Evolutionary conservation across 2,113 vertebrate species (phyloP), one percentile per base, ranked within the genome.

Genomic region (Lichenostomus cassidix): DNA sequence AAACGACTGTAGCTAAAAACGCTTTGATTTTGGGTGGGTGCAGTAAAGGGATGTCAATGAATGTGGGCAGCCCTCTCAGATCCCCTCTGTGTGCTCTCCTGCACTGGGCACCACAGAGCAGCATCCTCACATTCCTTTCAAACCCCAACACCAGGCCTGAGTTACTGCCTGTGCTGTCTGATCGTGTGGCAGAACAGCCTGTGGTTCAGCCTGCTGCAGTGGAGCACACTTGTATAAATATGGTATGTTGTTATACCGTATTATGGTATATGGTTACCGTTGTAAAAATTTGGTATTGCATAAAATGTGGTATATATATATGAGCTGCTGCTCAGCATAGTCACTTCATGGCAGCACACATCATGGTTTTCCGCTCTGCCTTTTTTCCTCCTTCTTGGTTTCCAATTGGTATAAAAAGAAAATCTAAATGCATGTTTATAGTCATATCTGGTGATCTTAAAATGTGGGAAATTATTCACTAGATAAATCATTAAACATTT

Each of bases 151-250:
- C 21, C 28, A 49, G 20, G 24, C 50, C 9, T 62, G 12, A 47
- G 41, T n/a, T 69, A 5, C 23, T 55, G 23, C 12, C 0, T 39
- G 24, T 56, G n/a, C 55, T 1, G 0, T 10, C 71, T 53, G 33
- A 27, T 28, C 23, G 2, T 0, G 0, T 49, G 53, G 35, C 31
- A 71, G 25, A 59, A 10, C 2, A 2, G 22, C 24, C 64, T 56
- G 18, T 17, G 49, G n/a, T 71, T 71, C 63, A 58, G n/a, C 49
- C 55, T 50, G 46, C 29, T 46, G 29, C 3, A 29, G 18, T 46
- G n/a, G 49, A 67, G n/a, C 10, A 59, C 4, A 1, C 13, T 59
- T 65, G 5, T 25, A 46, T 46, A 70, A 73, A 53, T 39, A 31
- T 8, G 4, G 5, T 46, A 28, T 41, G 42, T 55, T 65, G 20